Percentiles rank a stretch among this genome's conserved stretches.
Evolutionary conservation across 2,113 vertebrate genomes (phyloP).

Genomic region (Litocranius walleri): DNA sequence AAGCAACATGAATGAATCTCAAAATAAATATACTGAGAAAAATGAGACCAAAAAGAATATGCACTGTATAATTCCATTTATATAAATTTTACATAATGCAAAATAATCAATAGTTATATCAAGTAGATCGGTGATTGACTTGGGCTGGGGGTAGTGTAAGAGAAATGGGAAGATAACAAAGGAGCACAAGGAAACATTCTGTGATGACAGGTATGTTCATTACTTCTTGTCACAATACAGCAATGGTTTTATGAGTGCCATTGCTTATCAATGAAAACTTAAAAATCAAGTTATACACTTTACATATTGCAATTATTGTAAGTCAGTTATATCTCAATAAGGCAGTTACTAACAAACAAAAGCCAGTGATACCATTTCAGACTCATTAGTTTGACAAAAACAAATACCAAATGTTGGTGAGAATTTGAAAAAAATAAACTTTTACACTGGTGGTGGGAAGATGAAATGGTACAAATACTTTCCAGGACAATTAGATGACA

Average conservation of each 20-base stretch:
- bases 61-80: not conserved
- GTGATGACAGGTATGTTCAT: not conserved
- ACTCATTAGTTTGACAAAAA: not conserved
- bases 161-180: not conserved
- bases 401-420: not conserved
- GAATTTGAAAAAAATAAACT: not conserved
- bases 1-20: not conserved
- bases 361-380: not conserved
- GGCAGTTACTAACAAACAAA: not conserved
- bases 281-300: not conserved
- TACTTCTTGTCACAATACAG: not conserved
- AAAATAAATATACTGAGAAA: not conserved
- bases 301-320: not conserved
- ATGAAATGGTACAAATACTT: conserved; percentile 16
- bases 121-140: not conserved
- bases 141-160: not conserved
- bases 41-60: not conserved
- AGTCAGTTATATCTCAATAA: not conserved
- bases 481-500: not conserved
- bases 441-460: not conserved
- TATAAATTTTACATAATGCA: not conserved
- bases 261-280: not conserved
- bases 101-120: not conserved
- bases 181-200: not conserved
- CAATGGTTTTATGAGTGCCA: not conserved